phyloP scores from a whole-genome alignment of 1,140 invertebrate genomes.

The Chlorops oryzae region DNA sequence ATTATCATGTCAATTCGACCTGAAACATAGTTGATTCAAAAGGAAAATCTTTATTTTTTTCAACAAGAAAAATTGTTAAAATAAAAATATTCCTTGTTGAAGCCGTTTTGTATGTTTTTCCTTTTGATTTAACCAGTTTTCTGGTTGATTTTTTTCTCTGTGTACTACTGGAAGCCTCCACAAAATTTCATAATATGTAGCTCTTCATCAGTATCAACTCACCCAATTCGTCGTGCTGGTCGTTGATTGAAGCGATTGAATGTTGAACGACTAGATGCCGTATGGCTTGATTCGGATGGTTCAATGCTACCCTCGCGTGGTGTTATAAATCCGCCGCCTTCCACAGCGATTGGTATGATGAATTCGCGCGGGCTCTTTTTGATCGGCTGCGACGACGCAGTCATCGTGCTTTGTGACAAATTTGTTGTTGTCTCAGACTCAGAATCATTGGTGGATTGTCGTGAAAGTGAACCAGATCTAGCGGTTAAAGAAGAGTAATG shows the following conservation, averaged over 20 bases:
- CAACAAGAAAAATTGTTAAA: too few species aligned
- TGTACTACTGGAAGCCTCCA: too few species aligned
- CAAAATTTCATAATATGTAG: too few species aligned
- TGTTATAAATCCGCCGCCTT: slow-evolving; percentile 78
- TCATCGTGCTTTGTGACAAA: slow-evolving; percentile 38
- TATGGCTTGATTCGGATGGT: slow-evolving; percentile 57
- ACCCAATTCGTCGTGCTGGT: slow-evolving; percentile 39
- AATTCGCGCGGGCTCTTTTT: slow-evolving; percentile 82
- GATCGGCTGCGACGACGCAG: slow-evolving; percentile 63
- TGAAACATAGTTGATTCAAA: too few species aligned
- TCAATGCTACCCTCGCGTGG: slow-evolving; percentile 69
- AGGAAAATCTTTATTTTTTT: too few species aligned
- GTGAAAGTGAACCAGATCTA: slow-evolving; percentile 51
- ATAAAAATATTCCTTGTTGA: too few species aligned
- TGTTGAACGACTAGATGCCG: slow-evolving; percentile 44
- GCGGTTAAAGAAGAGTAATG: slow-evolving; percentile 7
- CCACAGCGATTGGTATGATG: slow-evolving; percentile 85
- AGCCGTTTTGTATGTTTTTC: too few species aligned
- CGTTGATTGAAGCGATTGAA: slow-evolving; percentile 40
- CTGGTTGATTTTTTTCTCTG: too few species aligned
- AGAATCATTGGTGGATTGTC: slow-evolving; percentile 64
- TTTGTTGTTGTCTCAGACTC: slow-evolving; percentile 56
- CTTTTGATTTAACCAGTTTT: too few species aligned
- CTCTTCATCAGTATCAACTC: too few species aligned
- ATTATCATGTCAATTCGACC: too few species aligned